Base-by-base conservation (phyloP, 2,797 vertebrate species). In the Euthynnus affinis region DNA sequence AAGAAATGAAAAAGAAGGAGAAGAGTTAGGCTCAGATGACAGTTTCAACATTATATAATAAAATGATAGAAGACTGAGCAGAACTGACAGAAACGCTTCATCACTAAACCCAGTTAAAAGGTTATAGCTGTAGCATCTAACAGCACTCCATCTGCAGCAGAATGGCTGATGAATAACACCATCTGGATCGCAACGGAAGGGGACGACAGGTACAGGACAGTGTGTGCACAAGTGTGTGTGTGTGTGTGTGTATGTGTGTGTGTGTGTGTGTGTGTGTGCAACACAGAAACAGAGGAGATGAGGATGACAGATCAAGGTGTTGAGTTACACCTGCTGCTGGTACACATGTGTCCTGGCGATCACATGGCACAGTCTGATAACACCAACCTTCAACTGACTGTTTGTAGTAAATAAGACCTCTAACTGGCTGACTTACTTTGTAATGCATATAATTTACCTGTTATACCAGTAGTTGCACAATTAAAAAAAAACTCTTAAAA, bases 251-350 rank as follows among this genome's bases (percentile, higher is more conserved):
- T 59, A 32, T 49, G 55, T 71, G 25, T 44, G 64, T 63, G 44
- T 48, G 64, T 42, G 63, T 42, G 51, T 57, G 56, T 79, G 46
- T 56, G 18, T 37, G 44, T 51, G 64, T 70, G 32, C 68, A 64
- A 72, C 71, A 70, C 63, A 52, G 40, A 73, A 57, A 66, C 18
- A 40, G 64, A 60, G 29, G 42, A 66, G 49, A 67, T 25, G 58
- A 72, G 34, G 75, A 81, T 27, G 83, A 63, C 10, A 7, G 82
- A 86, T 78, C 48, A 62, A 75, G 81, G 88, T 88, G 83, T 90
- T 78, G 81, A 70, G 78, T 92, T 92, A 85, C 91, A 83, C 71
- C 82, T 78, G 73, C 83, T 81, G 81, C 87, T 71, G 78, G 66
- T 82, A 78, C 87, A 88, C 84, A 82, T 85, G 76, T 80, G 71